phyloP scores from a whole-genome alignment of 2,113 vertebrate species.

The Oncorhynchus kisutch region DNA sequence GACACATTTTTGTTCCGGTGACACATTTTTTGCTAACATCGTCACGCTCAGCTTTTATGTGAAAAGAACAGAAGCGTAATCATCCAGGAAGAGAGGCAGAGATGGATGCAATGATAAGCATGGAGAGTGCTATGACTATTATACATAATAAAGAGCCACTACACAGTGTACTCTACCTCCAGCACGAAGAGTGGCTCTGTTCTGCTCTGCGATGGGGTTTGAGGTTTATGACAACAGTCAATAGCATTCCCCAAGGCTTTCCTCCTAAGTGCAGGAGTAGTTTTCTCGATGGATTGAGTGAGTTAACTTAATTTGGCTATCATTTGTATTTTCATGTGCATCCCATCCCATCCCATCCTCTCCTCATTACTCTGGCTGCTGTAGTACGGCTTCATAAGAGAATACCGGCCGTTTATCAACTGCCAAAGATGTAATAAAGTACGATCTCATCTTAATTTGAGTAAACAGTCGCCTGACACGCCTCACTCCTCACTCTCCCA shows the following conservation, averaged over 20 bases:
- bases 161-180: no score
- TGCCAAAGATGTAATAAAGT: conserved; percentile 42
- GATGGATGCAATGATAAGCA: not conserved
- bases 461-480: conserved; percentile 34
- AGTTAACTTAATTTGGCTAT: conserved; percentile 57
- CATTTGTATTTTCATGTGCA: conserved; percentile 58
- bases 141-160: no score
- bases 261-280: conserved; percentile 33
- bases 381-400: conserved; percentile 26
- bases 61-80: not conserved
- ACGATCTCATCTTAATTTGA: conserved; percentile 59
- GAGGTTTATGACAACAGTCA: conserved; percentile 22
- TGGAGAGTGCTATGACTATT: not conserved
- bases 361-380: conserved; percentile 4
- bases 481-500: conserved; percentile 3
- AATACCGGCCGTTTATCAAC: conserved; percentile 37
- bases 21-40: no score
- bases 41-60: not conserved
- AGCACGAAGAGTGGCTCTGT: not conserved
- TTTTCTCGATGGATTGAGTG: conserved; percentile 49
- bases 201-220: not conserved
- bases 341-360: conserved; percentile 25
- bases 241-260: conserved; percentile 29
- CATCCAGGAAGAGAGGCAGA: not conserved
- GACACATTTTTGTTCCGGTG: no score